phyloP scores from a whole-genome alignment of 92 coral and sea anemone genomes.

The Pocillopora grandis region DNA sequence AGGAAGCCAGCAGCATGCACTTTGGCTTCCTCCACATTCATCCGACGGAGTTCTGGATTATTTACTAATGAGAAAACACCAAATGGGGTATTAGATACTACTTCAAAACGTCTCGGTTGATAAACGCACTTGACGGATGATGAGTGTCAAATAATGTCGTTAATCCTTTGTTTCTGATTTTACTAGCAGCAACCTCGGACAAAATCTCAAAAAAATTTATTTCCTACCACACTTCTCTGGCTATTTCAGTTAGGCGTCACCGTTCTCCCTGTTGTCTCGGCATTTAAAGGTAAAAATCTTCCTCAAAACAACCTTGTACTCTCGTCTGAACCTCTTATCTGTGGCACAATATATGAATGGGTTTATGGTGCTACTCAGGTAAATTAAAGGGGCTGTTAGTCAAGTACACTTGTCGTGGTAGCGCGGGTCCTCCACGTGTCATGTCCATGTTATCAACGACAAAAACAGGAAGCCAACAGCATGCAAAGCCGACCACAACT shows the following conservation, averaged over 20 bases:
- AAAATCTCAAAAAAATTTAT: too few species aligned
- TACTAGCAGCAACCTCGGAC: too few species aligned
- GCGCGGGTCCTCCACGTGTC: constrained; percentile 32
- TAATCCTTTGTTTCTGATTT: too few species aligned
- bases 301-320: constrained; percentile 40
- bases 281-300: background rate
- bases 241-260: too few species aligned
- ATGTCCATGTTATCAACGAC: constrained; percentile 71
- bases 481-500: constrained; percentile 76
- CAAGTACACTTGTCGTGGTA: constrained; percentile 59
- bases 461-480: background rate
- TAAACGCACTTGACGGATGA: too few species aligned
- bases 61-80: too few species aligned
- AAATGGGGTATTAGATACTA: too few species aligned
- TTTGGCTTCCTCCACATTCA: too few species aligned
- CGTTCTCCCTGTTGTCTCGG: background rate
- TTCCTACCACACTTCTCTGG: too few species aligned
- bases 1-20: constrained; percentile 70
- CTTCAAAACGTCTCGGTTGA: too few species aligned
- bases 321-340: constrained; percentile 15
- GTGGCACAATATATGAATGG: constrained; percentile 80
- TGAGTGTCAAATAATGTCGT: too few species aligned
- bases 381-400: constrained; percentile 59
- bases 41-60: too few species aligned
- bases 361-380: constrained; percentile 69